These are phyloP conservation scores for Phortica okadai DNA, from an alignment of 2,888 invertebrate species.

Conservation along the genomic window DNA sequence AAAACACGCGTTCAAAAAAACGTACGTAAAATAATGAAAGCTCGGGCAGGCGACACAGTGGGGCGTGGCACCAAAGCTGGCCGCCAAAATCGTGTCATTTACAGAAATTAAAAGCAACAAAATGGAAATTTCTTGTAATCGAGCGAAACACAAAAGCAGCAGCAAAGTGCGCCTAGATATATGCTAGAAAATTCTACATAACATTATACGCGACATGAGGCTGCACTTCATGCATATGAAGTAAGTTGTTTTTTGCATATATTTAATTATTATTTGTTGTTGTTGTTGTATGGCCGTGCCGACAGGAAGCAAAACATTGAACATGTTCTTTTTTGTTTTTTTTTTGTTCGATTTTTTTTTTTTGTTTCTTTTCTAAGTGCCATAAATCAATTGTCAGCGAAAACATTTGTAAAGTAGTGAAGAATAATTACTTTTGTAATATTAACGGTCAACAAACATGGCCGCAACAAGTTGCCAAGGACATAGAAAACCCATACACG, in stretches of 20 bases:
- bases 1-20: slow-evolving; percentile 31
- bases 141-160: slow-evolving; percentile 41
- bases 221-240: too few species aligned
- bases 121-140: slow-evolving; percentile 63
- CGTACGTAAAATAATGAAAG: background rate
- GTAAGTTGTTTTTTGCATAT: background rate
- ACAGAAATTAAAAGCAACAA: slow-evolving; percentile 38
- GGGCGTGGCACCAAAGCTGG: background rate
- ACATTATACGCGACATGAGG: too few species aligned
- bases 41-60: background rate
- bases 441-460: slow-evolving; percentile 63
- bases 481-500: background rate
- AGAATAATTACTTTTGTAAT: slow-evolving; percentile 62
- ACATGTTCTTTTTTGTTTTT: slow-evolving; percentile 28
- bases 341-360: background rate
- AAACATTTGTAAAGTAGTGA: slow-evolving; percentile 58
- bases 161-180: slow-evolving; percentile 8
- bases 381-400: slow-evolving; percentile 65
- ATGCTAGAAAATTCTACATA: slow-evolving; percentile 6
- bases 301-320: slow-evolving; percentile 23
- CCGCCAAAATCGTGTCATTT: slow-evolving; percentile 6
- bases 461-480: slow-evolving; percentile 37
- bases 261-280: too few species aligned
- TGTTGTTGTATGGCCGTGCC: background rate
- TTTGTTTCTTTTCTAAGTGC: slow-evolving; percentile 45